Conservation (phyloP, 2,113 vertebrate genomes). For the Candoia aspera region DNA sequence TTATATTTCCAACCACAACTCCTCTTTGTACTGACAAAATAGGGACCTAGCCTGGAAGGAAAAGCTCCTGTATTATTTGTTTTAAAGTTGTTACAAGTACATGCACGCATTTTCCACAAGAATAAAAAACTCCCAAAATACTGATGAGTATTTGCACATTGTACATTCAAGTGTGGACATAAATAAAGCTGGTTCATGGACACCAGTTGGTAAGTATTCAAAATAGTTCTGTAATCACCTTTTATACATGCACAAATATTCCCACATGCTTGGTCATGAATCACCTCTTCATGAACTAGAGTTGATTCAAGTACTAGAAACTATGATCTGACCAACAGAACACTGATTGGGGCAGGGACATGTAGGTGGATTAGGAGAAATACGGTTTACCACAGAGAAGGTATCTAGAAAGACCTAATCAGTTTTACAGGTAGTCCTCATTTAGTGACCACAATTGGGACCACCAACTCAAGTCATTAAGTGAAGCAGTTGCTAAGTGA, state of each 20-base stretch:
- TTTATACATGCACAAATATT: not conserved
- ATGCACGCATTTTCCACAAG: not conserved
- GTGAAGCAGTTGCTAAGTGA: not conserved
- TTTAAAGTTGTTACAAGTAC: not conserved
- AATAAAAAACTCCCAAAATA: not conserved
- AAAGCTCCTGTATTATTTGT: not conserved
- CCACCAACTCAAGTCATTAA: not conserved
- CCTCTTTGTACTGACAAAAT: not conserved
- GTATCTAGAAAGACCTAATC: not conserved
- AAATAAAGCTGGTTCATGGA: not conserved
- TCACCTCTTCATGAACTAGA: not conserved
- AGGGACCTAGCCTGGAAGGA: not conserved
- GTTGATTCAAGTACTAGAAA: not conserved
- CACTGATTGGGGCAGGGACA: not conserved
- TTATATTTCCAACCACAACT: not conserved
- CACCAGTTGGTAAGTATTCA: not conserved
- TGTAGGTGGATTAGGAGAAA: not conserved
- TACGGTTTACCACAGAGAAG: not conserved
- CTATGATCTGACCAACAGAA: not conserved
- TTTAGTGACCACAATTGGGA: not conserved
- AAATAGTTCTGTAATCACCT: not conserved
- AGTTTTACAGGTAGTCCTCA: not conserved
- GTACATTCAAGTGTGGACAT: not conserved
- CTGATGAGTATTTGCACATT: not conserved
- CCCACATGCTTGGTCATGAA: not conserved